Evolutionary conservation across 2,113 vertebrate species (phyloP).

Genomic region (Callochromis pleurospilus): DNA sequence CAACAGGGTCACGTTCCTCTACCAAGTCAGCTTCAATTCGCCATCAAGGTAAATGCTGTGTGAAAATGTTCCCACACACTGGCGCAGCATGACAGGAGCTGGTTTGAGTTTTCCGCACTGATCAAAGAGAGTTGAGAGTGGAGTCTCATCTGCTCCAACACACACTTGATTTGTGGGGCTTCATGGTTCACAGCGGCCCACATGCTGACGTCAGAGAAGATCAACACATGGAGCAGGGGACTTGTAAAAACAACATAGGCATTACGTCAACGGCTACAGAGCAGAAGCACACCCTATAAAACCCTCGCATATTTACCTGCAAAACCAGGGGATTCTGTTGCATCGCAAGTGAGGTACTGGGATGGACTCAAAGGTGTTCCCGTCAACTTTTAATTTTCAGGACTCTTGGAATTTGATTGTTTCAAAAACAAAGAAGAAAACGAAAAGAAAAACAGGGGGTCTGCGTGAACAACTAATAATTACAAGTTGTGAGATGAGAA

Average conservation of each 20-base stretch:
- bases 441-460: neutral
- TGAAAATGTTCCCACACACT: slow-evolving; percentile 43
- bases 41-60: slow-evolving; percentile 50
- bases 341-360: neutral
- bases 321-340: neutral
- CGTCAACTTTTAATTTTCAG: neutral
- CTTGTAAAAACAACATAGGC: slow-evolving; percentile 26
- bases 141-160: slow-evolving; percentile 21
- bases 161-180: slow-evolving; percentile 18
- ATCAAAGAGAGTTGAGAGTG: slow-evolving; percentile 43
- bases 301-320: neutral
- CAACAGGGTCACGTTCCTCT: slow-evolving; percentile 42
- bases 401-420: neutral
- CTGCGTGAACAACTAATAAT: neutral
- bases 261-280: slow-evolving; percentile 24
- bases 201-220: slow-evolving; percentile 44
- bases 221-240: neutral
- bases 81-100: neutral
- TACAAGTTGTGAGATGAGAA: neutral
- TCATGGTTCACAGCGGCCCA: slow-evolving; percentile 1
- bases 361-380: neutral
- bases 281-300: neutral
- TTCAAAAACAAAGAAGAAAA: neutral
- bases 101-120: slow-evolving; percentile 40
- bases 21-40: slow-evolving; percentile 47